Evolutionary conservation across 1,140 invertebrate genomes (phyloP), one percentile per base, ranked within the genome.

Genomic region (Theocolax elegans): DNA sequence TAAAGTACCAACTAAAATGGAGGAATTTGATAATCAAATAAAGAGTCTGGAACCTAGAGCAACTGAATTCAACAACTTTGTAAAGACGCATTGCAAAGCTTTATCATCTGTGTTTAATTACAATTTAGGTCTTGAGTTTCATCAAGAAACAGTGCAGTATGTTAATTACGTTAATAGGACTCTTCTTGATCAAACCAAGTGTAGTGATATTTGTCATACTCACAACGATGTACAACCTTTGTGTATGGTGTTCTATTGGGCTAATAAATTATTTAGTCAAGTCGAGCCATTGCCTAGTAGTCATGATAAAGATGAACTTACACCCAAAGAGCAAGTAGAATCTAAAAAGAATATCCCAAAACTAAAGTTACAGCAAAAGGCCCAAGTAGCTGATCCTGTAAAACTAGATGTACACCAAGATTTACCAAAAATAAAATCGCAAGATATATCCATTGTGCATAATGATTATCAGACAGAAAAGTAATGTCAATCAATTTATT

Each of bases 161-260:
- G 13, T 58, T 21, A 38, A 63, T 15, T 71, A 51, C 44, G 31
- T 13, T 7, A 51, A 38, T 19, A 25, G 42, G n/a, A 60, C 6
- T 10, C 29, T 71, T 17, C 58, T 65, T 1, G 8, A 29, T 3
- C 2, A 40, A 31, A 17, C 3, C 0, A 29, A 66, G 10, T 71
- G 69, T 51, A 0, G 1, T 9, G 35, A 31, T 49, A 59, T 29
- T 54, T 65, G 69, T 49, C 53, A 59, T 23, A 35, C 40, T 42
- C 15, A 54, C 7, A 6, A 21, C 25, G 38, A 29, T 21, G 53
- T 65, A 1, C 42, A 71, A 12, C 17, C 51, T 25, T 51, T 71
- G 8, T 71, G 69, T 60, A 51, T 60, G 13, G 27, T 65, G 9
- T 25, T 71, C 21, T 48, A 21, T 2, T 65, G 62, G 62, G 35